These are phyloP conservation scores for Plutella xylostella DNA, from an alignment of 2,888 invertebrate species.

Conservation along the genomic window DNA sequence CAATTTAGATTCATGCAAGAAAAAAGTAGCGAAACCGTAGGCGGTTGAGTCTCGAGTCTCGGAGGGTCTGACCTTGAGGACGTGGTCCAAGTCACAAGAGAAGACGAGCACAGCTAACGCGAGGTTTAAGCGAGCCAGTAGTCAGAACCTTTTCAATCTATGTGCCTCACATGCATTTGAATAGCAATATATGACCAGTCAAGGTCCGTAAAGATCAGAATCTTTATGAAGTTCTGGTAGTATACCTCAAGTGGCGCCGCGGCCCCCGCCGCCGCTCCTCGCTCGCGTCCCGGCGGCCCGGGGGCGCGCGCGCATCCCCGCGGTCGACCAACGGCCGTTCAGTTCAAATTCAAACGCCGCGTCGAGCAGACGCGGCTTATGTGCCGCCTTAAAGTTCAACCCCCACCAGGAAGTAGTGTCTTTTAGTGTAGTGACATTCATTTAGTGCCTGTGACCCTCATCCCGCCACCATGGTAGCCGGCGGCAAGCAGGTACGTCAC, in stretches of 20 bases:
- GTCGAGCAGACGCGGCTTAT: conserved; percentile 60
- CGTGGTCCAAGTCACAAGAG: not conserved
- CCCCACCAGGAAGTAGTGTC: conserved; percentile 18
- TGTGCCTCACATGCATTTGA: too few species aligned
- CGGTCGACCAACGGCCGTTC: conserved; percentile 35
- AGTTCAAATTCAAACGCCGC: conserved; percentile 64
- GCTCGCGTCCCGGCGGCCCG: conserved; percentile 20
- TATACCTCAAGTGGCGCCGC: conserved; percentile 22
- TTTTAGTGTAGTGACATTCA: conserved; percentile 10
- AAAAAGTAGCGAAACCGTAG: conserved; percentile 32
- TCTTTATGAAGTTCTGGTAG: not conserved
- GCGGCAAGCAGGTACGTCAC: conserved; percentile 62
- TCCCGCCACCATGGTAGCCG: conserved; percentile 59
- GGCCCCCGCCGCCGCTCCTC: conserved; percentile 29
- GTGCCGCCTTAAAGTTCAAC: conserved; percentile 31
- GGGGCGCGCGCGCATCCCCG: conserved; percentile 25
- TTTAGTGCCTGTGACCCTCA: conserved; percentile 41
- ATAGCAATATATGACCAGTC: too few species aligned
- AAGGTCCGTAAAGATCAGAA: too few species aligned
- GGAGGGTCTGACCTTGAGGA: conserved; percentile 6
- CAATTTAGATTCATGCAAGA: conserved; percentile 29
- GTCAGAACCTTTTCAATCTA: too few species aligned
- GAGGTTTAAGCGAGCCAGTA: too few species aligned
- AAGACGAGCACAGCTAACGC: too few species aligned
- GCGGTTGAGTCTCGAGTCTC: conserved; percentile 20